phyloP scores from a whole-genome alignment of 2,113 vertebrate species.

The Capricornis sumatraensis region DNA sequence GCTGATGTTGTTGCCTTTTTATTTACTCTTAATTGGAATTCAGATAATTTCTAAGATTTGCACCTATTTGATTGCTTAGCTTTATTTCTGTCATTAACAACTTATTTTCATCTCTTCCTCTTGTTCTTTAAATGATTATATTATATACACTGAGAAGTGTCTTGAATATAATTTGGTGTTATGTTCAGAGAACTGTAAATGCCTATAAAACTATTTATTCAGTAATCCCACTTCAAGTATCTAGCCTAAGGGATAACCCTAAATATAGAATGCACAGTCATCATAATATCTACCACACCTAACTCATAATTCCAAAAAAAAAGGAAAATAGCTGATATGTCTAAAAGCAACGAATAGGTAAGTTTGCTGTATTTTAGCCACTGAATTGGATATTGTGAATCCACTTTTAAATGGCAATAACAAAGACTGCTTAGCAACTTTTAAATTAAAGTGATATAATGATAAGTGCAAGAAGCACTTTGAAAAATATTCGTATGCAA shows the following conservation, averaged over 20 bases:
- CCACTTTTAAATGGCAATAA: background rate
- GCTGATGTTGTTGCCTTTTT: background rate
- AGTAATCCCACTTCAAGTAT: background rate
- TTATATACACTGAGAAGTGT: background rate
- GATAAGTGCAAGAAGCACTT: background rate
- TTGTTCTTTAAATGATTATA: background rate
- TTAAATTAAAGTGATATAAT: background rate
- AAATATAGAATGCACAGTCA: background rate
- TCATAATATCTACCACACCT: background rate
- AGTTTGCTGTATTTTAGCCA: background rate
- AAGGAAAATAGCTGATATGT: background rate
- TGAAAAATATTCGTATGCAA: background rate
- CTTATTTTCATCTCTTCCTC: background rate
- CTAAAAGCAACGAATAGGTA: background rate
- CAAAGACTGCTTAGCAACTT: background rate
- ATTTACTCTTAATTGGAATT: constrained; percentile 56
- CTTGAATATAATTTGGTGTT: constrained; percentile 27
- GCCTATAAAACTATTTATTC: background rate
- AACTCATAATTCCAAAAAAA: constrained; percentile 33
- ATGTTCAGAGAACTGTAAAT: constrained; percentile 16
- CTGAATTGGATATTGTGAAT: background rate
- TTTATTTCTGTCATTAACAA: constrained; percentile 29
- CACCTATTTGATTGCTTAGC: background rate
- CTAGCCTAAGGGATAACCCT: background rate
- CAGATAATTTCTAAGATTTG: constrained; percentile 29